These are phyloP conservation scores for Pheosia gnoma DNA, from an alignment of 2,888 invertebrate genomes.

Conservation along the genomic window DNA sequence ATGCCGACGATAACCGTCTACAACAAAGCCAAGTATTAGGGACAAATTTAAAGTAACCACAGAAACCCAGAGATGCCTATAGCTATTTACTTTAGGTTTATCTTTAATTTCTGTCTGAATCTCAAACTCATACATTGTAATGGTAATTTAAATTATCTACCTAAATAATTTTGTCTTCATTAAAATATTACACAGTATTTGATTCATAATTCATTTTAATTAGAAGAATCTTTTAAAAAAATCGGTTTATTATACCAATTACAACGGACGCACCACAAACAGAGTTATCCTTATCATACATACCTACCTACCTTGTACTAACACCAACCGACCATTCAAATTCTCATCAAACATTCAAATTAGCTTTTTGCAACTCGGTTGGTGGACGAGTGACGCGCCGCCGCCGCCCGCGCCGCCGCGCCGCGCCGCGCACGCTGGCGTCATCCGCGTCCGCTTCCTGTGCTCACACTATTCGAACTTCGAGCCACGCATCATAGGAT, in stretches of 20 bases:
- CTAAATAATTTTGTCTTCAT: no score
- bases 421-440: background rate
- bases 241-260: background rate
- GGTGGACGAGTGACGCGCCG: background rate
- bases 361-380: constrained; percentile 1
- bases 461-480: no score
- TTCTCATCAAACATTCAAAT: constrained; percentile 2
- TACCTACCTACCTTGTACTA: background rate
- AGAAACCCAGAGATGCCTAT: no score
- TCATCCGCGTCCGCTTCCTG: background rate
- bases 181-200: background rate
- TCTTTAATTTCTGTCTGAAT: no score
- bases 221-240: background rate
- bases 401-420: background rate
- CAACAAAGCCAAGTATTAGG: no score
- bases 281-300: background rate
- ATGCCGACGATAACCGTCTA: no score
- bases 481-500: no score
- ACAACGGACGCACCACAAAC: background rate
- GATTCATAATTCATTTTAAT: constrained; percentile 2
- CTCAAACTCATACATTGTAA: no score
- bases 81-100: no score
- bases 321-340: background rate
- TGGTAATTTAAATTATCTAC: no score
- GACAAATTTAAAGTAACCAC: no score